Evolutionary conservation across 2,113 vertebrate genomes (phyloP), one percentile per base, ranked within the genome.

Genomic region (Dissostichus mawsoni): DNA sequence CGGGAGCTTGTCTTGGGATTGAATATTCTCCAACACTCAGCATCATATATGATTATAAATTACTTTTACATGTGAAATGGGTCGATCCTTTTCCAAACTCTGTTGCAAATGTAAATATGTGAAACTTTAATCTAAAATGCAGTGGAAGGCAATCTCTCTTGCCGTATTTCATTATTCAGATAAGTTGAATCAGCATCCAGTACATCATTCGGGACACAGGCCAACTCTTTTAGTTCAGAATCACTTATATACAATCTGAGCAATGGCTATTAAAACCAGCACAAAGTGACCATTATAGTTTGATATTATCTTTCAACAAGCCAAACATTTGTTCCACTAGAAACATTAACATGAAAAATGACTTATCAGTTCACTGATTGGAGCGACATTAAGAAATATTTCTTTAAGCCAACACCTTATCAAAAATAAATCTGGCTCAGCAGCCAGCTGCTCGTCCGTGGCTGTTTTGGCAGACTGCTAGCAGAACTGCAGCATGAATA

Each of bases 141-240:
- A 83, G 71, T 5, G 29, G 45, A 76, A 67, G 69, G 61, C 68
- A 76, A 69, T 71, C 73, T 45, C 50, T 84, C 45, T 36, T 51
- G 56, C 25, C 71, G 51, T 68, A 72, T 63, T 67, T 62, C 45
- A 52, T 51, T 20, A 5, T 20, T 78, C 61, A 48, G n/a, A n/a
- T 51, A 17, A 45, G 62, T 70, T 74, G 81, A 86, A 66, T 90
- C 83, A 74, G 83, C 74, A 45, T n/a, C 71, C 78, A 23, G 63
- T 71, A n/a, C 71, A 85, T 85, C 80, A 69, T 65, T 53, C 1
- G 9, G 78, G 29, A 78, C 52, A 57, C 71, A 56, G 11, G 48
- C 29, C 20, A 41, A 74, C 10, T 5, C 41, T 23, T 75, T 65
- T 20, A 36, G 51, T 58, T 70, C 61, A 48, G 41, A 10, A 41